Evolutionary conservation across 2,113 vertebrate genomes (phyloP), one percentile per base, ranked within the genome.

Genomic region (Halcyon senegalensis): DNA sequence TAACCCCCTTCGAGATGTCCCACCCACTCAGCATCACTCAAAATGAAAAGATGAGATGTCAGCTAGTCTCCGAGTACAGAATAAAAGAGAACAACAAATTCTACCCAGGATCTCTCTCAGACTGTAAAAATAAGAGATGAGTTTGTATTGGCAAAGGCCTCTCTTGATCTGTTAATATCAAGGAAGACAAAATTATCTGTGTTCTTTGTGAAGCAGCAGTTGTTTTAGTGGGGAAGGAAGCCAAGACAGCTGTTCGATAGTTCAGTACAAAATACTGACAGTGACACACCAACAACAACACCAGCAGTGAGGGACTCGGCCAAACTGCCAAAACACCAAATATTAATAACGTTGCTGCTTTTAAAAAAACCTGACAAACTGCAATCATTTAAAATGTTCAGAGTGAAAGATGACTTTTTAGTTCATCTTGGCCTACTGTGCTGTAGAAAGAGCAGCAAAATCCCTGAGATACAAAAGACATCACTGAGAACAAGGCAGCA

Each of bases 191-290:
- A 94, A 96, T 96, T 81, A 95, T 95, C 88, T 93, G 82, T 93
- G 70, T 87, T 96, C 84, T 96, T 97, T 96, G 93, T 95, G 96
- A 96, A 97, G 90, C 86, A 94, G 92, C 70, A 90, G 93, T 96
- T 91, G 92, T 96, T 95, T 95, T 24, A 89, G 73, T 39, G 76
- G 82, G 81, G 87, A 97, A 97, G 75, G 58, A 91, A 95, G 95
- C 91, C 78, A 96, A 96, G 96, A 87, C 78, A 96, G 88, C 86
- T 79, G 92, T 86, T 95, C 73, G 80, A 96, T 95, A 97, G 88
- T 74, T 92, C 94, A 91, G 90, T 89, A 48, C 79, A 94, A 95
- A 96, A 95, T 92, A 80, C 78, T 91, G 87, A 94, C 94, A 95
- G 89, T 5, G 13, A 89, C 79, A 92, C 82, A 92, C 89, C 93